Evolutionary conservation across 1,140 invertebrate genomes (phyloP), one percentile per base, ranked within the genome.

Genomic region (Lepidostoma basale): DNA sequence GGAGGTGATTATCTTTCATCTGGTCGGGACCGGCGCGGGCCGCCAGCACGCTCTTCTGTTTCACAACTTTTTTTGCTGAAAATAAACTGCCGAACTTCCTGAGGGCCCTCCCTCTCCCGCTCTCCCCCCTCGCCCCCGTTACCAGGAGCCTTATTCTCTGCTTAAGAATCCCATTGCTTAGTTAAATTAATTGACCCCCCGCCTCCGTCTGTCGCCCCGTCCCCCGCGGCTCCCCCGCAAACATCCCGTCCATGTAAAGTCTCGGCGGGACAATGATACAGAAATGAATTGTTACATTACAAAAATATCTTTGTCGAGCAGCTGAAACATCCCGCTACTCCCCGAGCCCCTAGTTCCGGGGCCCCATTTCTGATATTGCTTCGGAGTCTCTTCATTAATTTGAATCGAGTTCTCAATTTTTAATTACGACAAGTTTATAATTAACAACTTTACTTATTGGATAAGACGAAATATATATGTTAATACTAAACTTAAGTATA

Each of bases 41-140:
- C n/a, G 26, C 49, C 25, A 30, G 30, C 49, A 54, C 25, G 23
- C 25, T 30, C 16, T 54, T 54, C 49, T 26, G 49, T 54, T 54
- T 54, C 49, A n/a, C 49, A 26, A 54, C 49, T 54, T 54, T 47
- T n/a, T 54, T 54, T 54, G 49, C 26, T 28, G 25, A 54, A 54
- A 54, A 54, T 54, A 54, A 54, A 54, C 49, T 54, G 49, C 49
- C 49, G 30, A 54, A 54, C 49, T 54, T 54, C 49, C 26, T 30
- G 25, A 4, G 26, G 26, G n/a, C 12, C n/a, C 20, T 54, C 49
- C 23, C 25, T 26, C 26, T 54, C 26, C n/a, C 18, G 25, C 26
- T 8, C n/a, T 18, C 26, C 25, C 9, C 26, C 49, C 25, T 5
- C 25, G 8, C 26, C 25, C 9, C 26, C 49, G 12, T 5, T 14